phyloP scores from a whole-genome alignment of 2,113 vertebrate species.

The Alouatta palliata region DNA sequence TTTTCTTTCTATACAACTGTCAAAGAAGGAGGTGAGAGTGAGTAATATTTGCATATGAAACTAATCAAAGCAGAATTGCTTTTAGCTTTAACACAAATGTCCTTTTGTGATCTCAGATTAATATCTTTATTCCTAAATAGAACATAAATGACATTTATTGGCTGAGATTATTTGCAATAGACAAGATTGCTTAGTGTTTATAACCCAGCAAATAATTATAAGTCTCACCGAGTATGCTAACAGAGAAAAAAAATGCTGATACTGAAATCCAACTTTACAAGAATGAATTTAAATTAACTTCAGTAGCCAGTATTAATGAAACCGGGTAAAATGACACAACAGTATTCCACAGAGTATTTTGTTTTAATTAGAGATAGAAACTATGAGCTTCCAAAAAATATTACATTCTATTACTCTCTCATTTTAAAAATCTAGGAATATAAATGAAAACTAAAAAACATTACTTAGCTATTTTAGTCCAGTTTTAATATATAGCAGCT shows the following conservation, averaged over 20 bases:
- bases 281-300: constrained; percentile 78
- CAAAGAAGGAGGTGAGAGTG: not conserved
- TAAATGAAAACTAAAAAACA: constrained; percentile 33
- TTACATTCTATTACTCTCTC: constrained; percentile 56
- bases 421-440: constrained; percentile 57
- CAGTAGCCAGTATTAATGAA: constrained; percentile 80
- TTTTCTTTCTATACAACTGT: not conserved
- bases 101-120: constrained; percentile 67
- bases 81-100: not conserved
- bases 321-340: constrained; percentile 76
- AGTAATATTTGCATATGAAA: constrained; percentile 25
- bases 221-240: constrained; percentile 57
- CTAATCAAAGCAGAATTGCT: constrained; percentile 49
- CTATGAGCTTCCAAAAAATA: constrained; percentile 66
- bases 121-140: constrained; percentile 55
- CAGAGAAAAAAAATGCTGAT: constrained; percentile 68
- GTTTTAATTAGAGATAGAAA: constrained; percentile 81
- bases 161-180: constrained; percentile 53
- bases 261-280: constrained; percentile 63
- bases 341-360: constrained; percentile 76
- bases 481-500: constrained; percentile 8
- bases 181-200: constrained; percentile 3
- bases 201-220: constrained; percentile 49
- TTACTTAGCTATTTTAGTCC: constrained; percentile 27
- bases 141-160: constrained; percentile 66